Conservation (phyloP, 2,797 vertebrate genomes). For the Microctenopoma stevenorrisi region DNA sequence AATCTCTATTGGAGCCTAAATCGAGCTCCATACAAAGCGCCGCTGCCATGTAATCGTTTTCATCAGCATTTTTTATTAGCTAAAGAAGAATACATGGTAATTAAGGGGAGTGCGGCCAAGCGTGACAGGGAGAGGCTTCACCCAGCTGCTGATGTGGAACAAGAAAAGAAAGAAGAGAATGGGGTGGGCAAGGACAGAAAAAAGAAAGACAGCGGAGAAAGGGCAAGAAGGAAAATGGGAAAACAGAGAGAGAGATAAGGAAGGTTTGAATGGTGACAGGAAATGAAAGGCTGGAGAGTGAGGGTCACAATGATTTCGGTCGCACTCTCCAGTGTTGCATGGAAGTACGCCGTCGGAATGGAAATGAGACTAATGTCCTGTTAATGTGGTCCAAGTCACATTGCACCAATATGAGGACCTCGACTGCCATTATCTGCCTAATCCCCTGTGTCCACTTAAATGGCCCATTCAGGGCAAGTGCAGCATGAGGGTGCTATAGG, state of each 20-base stretch:
- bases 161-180: conserved; percentile 61
- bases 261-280: conserved; percentile 78
- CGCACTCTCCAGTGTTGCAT: conserved; percentile 60
- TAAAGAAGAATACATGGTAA: conserved; percentile 86
- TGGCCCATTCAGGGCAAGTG: conserved; percentile 81
- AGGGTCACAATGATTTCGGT: conserved; percentile 76
- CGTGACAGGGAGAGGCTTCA: conserved; percentile 78
- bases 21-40: conserved; percentile 67
- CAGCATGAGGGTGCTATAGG: conserved; percentile 69
- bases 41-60: conserved; percentile 83
- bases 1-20: conserved; percentile 62
- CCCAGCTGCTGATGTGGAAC: conserved; percentile 77
- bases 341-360: conserved; percentile 70
- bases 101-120: conserved; percentile 81
- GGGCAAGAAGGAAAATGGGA: conserved; percentile 63
- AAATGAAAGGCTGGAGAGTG: conserved; percentile 78
- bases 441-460: conserved; percentile 83
- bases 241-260: conserved; percentile 69
- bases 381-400: conserved; percentile 82
- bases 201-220: conserved; percentile 56
- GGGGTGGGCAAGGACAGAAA: conserved; percentile 58
- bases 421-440: conserved; percentile 75
- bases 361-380: conserved; percentile 82
- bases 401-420: conserved; percentile 73
- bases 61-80: conserved; percentile 87